A percentile compares a stretch with the other conserved stretches of the same genome.
Conservation (phyloP, 2,888 invertebrate genomes). For the Cheilosia vernalis region DNA sequence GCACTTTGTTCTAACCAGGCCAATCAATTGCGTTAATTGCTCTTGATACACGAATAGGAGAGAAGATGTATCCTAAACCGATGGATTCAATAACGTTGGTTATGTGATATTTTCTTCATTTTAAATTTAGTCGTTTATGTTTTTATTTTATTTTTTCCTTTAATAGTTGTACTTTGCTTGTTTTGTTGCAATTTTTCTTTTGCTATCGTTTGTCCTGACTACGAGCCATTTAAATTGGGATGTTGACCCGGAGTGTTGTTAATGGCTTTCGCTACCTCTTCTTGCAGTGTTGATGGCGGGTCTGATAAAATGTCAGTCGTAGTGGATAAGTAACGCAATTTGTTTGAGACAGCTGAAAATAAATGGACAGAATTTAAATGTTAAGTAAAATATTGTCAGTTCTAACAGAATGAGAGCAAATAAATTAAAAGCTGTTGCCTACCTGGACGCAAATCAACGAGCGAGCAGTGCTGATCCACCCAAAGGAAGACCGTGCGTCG, state of each 20-base stretch:
- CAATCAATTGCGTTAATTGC: slow-evolving; percentile 6
- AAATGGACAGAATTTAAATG: slow-evolving; percentile 55
- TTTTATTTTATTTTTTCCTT: slow-evolving; percentile 1
- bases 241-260: slow-evolving; percentile 81
- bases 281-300: slow-evolving; percentile 92
- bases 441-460: slow-evolving; percentile 97
- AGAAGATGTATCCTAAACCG: slow-evolving; percentile 23
- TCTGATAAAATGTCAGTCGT: slow-evolving; percentile 96
- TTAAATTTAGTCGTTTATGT: slow-evolving; percentile 27
- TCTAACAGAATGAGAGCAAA: background rate
- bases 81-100: slow-evolving; percentile 17
- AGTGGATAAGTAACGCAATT: slow-evolving; percentile 94
- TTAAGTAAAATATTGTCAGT: background rate
- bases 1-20: slow-evolving; percentile 15
- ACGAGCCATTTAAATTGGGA: slow-evolving; percentile 80
- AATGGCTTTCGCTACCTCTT: slow-evolving; percentile 93
- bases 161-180: slow-evolving; percentile 66
- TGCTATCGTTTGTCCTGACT: slow-evolving; percentile 16
- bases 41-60: background rate
- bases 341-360: slow-evolving; percentile 94
- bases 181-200: slow-evolving; percentile 4
- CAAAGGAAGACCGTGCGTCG: slow-evolving; percentile 95
- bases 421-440: slow-evolving; percentile 76
- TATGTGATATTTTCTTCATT: slow-evolving; percentile 8
- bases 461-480: slow-evolving; percentile 98